Conservation (phyloP, 2,797 vertebrate genomes). For the Botia almorhae region DNA sequence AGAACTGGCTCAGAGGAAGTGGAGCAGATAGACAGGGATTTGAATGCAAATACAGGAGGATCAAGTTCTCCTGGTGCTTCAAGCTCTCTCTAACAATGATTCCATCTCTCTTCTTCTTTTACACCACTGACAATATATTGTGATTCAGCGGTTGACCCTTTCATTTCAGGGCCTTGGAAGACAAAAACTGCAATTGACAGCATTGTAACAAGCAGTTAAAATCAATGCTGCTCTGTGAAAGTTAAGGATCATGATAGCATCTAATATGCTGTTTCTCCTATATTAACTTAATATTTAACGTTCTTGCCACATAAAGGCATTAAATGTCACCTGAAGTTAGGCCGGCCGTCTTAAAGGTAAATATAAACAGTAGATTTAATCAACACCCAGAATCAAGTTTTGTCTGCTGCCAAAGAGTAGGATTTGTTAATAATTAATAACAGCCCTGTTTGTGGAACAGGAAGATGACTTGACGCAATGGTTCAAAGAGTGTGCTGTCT, state of each 20-base stretch:
- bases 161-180: neutral
- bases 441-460: conserved; percentile 39
- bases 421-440: conserved; percentile 55
- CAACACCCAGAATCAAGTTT: conserved; percentile 51
- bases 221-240: neutral
- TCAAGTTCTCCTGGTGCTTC: conserved; percentile 42
- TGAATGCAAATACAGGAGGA: conserved; percentile 40
- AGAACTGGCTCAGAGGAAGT: conserved; percentile 36
- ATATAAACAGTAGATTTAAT: conserved; percentile 56
- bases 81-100: conserved; percentile 27
- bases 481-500: conserved; percentile 39
- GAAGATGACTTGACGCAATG: conserved; percentile 35
- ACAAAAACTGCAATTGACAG: neutral
- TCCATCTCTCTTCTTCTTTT: conserved; percentile 9
- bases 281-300: neutral
- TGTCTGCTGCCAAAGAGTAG: conserved; percentile 42
- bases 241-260: neutral
- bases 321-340: conserved; percentile 7
- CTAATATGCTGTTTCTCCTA: neutral
- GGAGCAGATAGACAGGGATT: conserved; percentile 15
- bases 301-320: neutral
- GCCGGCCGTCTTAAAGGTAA: conserved; percentile 34
- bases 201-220: neutral
- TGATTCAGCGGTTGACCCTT: conserved; percentile 29
- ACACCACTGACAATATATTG: conserved; percentile 52